Conservation (phyloP, 1,140 invertebrate species). For the Danaus melanippus region DNA sequence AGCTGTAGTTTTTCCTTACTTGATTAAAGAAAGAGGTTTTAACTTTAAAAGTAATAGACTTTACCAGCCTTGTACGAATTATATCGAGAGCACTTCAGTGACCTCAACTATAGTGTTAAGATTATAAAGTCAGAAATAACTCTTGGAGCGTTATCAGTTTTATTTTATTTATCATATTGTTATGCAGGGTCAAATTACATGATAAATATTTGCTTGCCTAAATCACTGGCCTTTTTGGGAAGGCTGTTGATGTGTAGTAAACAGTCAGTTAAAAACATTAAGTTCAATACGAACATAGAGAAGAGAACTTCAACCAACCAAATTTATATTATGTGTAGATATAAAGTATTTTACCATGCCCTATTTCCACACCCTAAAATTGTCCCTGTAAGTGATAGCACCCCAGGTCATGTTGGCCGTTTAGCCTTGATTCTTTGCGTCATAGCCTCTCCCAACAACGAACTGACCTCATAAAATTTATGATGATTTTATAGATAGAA, state of each 20-base stretch:
- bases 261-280: neutral
- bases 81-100: conserved; percentile 28
- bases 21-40: conserved; percentile 20
- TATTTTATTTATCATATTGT: conserved; percentile 1
- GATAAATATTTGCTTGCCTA: too few species aligned
- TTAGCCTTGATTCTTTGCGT: conserved; percentile 44
- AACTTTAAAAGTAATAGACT: conserved; percentile 23
- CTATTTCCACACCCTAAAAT: conserved; percentile 24
- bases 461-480: conserved; percentile 19
- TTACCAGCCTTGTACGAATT: conserved; percentile 28
- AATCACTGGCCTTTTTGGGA: neutral
- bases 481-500: conserved; percentile 2
- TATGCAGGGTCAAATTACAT: too few species aligned
- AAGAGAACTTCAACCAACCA: neutral
- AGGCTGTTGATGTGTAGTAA: neutral
- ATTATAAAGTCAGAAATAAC: conserved; percentile 31
- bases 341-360: neutral
- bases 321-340: neutral
- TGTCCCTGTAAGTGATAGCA: conserved; percentile 22
- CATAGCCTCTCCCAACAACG: conserved; percentile 45
- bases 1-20: conserved; percentile 12
- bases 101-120: conserved; percentile 34
- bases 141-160: conserved; percentile 14
- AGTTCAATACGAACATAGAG: too few species aligned
- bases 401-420: conserved; percentile 26